Conservation (phyloP, 2,797 vertebrate species). For the Salmo trutta region DNA sequence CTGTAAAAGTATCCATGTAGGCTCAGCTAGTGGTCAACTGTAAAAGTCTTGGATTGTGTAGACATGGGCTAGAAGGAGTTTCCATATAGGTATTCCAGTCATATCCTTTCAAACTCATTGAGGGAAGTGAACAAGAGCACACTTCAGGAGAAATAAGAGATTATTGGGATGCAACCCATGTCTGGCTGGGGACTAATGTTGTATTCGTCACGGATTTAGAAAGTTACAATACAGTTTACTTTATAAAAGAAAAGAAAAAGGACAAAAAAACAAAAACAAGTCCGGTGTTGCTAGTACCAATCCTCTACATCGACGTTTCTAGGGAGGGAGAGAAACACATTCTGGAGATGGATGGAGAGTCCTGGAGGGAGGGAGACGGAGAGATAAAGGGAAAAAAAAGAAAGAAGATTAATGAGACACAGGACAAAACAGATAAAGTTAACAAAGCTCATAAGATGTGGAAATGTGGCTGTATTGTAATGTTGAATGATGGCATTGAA, state of each 20-base stretch:
- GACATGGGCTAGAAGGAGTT: too few species aligned
- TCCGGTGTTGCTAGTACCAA: background rate
- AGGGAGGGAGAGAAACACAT: constrained; percentile 54
- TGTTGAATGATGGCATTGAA: too few species aligned
- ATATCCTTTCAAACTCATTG: too few species aligned
- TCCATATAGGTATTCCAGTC: too few species aligned
- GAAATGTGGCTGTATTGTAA: too few species aligned
- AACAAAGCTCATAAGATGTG: background rate
- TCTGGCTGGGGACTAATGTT: background rate
- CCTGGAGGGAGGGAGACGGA: constrained; percentile 37
- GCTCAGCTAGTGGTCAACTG: too few species aligned
- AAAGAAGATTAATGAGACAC: background rate
- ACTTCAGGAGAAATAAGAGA: too few species aligned
- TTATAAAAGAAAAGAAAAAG: background rate
- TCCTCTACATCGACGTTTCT: constrained; percentile 38
- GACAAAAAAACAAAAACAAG: background rate
- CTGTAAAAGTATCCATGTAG: too few species aligned
- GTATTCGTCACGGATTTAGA: constrained; percentile 43
- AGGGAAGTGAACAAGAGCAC: too few species aligned
- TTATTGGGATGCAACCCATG: too few species aligned
- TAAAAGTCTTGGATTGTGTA: too few species aligned
- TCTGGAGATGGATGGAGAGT: constrained; percentile 40
- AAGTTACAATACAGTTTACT: constrained; percentile 13
- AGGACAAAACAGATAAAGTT: background rate
- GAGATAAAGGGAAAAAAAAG: background rate